Percentiles rank a stretch among this genome's conserved stretches.
Evolutionary conservation across 2,113 vertebrate species (phyloP).

Genomic region (Epinephelus fuscoguttatus): DNA sequence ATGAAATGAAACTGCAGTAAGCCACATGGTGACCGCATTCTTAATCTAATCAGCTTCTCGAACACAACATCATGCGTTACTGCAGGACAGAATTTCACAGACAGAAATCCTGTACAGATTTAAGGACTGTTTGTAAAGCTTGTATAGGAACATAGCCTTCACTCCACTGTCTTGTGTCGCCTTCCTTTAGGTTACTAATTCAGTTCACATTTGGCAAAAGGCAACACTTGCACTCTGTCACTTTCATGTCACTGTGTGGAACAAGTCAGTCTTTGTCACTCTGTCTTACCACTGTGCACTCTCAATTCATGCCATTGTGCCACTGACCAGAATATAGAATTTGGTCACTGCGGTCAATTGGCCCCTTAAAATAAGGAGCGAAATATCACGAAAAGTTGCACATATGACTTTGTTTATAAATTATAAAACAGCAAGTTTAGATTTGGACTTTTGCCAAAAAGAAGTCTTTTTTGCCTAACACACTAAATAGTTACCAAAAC

Average conservation of each 20-base stretch:
- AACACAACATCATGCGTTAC: background rate
- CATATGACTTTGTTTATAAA: background rate
- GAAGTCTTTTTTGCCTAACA: background rate
- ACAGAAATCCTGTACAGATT: background rate
- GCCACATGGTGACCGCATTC: background rate
- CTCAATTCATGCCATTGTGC: conserved; percentile 49
- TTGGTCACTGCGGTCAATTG: background rate
- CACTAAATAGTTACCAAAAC: background rate
- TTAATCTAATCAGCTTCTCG: background rate
- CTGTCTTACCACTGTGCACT: conserved; percentile 10
- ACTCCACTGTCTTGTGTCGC: background rate
- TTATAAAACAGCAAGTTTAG: background rate
- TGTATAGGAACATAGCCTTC: background rate
- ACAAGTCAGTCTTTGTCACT: conserved; percentile 57
- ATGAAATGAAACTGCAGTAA: background rate
- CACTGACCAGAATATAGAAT: conserved; percentile 25
- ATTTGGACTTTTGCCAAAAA: background rate
- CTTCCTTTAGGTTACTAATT: conserved; percentile 38
- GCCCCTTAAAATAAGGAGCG: background rate
- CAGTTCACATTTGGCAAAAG: conserved; percentile 53
- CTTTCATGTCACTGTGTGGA: conserved; percentile 51
- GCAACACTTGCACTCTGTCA: conserved; percentile 45
- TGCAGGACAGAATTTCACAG: background rate
- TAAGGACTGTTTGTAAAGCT: background rate
- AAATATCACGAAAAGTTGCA: background rate